These are phyloP conservation scores for Drosophila colorata DNA, from an alignment of 2,888 invertebrate genomes.

Conservation along the genomic window DNA sequence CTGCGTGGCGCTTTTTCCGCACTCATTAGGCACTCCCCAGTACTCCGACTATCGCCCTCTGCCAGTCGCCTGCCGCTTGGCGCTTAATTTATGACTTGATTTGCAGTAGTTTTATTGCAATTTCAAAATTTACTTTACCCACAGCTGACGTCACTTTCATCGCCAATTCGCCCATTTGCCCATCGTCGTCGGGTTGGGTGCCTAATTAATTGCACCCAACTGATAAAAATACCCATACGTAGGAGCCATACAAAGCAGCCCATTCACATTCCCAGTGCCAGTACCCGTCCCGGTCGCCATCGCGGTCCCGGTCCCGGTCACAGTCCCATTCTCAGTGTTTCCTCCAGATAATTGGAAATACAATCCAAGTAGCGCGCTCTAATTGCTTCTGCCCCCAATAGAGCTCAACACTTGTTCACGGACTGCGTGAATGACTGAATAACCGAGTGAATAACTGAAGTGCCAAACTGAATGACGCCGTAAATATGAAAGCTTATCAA, in stretches of 20 bases:
- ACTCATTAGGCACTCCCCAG: conserved; percentile 42
- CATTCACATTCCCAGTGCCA: conserved; percentile 25
- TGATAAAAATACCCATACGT: conserved; percentile 43
- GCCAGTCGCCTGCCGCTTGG: conserved; percentile 29
- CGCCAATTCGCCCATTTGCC: neutral
- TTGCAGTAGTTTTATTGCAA: conserved; percentile 49
- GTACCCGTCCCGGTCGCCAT: neutral
- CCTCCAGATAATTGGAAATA: conserved; percentile 11
- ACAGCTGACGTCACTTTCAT: conserved; percentile 45
- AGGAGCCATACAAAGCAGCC: conserved; percentile 23
- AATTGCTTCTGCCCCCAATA: conserved; percentile 9
- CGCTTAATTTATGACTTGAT: conserved; percentile 61
- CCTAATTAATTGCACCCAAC: conserved; percentile 49
- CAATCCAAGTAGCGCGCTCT: conserved; percentile 8
- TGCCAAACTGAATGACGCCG: conserved; percentile 5
- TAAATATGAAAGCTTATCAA: conserved; percentile 24
- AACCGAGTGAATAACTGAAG: conserved; percentile 3
- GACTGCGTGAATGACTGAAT: conserved; percentile 3
- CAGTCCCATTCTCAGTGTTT: too few species aligned
- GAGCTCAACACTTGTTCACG: conserved; percentile 17
- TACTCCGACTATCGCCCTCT: neutral
- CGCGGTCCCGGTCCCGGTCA: conserved; percentile 1
- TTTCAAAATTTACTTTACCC: conserved; percentile 17
- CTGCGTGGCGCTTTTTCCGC: conserved; percentile 47
- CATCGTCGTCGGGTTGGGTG: neutral